These are phyloP conservation scores for Ceuthmochares aereus DNA, from an alignment of 2,113 vertebrate species.

Conservation along the genomic window DNA sequence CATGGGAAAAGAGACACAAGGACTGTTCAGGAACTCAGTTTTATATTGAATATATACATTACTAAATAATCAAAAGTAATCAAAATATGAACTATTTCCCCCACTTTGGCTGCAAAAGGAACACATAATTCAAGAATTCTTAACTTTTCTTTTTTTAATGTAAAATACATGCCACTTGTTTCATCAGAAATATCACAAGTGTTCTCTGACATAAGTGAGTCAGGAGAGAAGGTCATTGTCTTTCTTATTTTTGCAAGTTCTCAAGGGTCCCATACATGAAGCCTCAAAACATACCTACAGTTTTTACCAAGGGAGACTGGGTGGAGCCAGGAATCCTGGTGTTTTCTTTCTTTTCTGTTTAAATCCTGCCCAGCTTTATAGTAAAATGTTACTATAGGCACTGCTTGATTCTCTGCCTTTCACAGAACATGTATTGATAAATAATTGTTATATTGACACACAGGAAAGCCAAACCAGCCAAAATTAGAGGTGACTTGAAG, in stretches of 20 bases:
- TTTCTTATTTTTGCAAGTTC: neutral
- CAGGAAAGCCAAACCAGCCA: neutral
- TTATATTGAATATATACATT: neutral
- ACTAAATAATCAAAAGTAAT: neutral
- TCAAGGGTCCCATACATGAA: neutral
- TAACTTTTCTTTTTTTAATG: neutral
- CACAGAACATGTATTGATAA: neutral
- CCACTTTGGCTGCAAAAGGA: neutral
- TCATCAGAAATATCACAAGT: neutral
- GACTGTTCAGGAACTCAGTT: neutral
- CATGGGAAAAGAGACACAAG: rapidly evolving
- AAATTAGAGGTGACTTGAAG: neutral
- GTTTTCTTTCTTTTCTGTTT: neutral
- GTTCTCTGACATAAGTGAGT: neutral
- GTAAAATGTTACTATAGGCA: neutral
- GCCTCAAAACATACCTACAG: rapidly evolving
- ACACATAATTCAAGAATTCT: neutral
- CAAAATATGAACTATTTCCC: neutral
- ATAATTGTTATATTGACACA: neutral
- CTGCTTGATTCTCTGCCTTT: neutral
- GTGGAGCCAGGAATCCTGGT: neutral
- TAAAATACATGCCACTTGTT: neutral
- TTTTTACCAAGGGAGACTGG: neutral
- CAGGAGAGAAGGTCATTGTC: neutral
- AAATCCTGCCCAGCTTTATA: neutral